A percentile compares a stretch with the other conserved stretches of the same genome.
Conservation (phyloP, 2,113 vertebrate species). For the Paradisaea rubra region DNA sequence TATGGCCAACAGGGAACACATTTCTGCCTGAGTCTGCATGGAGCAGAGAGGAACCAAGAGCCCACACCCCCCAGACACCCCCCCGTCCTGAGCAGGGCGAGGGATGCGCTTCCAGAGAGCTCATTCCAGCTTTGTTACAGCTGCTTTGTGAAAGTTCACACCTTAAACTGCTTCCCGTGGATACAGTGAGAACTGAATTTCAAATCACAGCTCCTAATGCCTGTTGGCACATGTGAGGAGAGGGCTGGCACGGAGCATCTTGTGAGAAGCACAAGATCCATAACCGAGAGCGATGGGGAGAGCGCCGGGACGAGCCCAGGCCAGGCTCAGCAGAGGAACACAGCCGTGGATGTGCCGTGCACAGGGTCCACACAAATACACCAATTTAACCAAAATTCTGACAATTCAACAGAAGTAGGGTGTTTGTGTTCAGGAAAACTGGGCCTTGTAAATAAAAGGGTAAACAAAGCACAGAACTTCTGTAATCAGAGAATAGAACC, state of each 20-base stretch:
- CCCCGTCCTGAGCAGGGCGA: background rate
- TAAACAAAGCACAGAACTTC: background rate
- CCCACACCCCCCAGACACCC: background rate
- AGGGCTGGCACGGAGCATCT: background rate
- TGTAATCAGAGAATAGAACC: background rate
- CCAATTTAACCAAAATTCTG: background rate
- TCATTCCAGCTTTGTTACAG: background rate
- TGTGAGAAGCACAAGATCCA: background rate
- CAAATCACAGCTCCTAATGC: background rate
- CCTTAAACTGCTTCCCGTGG: background rate
- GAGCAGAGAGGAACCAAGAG: background rate
- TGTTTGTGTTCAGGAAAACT: background rate
- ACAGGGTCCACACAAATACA: background rate
- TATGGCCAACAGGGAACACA: background rate
- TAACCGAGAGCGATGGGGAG: background rate
- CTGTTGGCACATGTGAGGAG: background rate
- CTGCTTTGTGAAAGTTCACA: background rate
- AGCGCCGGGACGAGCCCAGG: background rate
- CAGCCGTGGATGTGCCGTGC: accelerated
- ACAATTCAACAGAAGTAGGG: background rate
- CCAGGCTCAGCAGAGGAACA: accelerated
- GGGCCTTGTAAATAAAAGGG: background rate
- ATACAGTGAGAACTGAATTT: background rate
- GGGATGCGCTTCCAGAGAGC: background rate
- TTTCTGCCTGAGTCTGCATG: accelerated